A percentile compares a stretch with the other conserved stretches of the same genome.
These are phyloP conservation scores for Mus spretus DNA, from an alignment of 2,797 vertebrate species.

Conservation along the genomic window DNA sequence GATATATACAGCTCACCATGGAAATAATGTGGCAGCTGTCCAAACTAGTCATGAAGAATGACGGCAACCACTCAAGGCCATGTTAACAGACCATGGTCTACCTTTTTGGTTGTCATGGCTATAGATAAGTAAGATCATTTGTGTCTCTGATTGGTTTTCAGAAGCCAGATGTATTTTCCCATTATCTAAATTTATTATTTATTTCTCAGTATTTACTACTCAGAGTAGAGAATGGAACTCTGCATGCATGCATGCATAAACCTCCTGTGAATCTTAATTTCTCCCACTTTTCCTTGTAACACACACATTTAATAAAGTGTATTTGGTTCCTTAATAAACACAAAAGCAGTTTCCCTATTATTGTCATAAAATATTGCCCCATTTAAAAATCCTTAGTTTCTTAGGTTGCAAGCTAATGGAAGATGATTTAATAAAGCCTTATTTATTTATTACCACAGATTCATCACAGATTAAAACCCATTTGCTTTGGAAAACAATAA, in stretches of 20 bases:
- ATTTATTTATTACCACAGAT: neutral
- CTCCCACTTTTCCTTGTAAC: neutral
- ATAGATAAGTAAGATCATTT: slow-evolving; percentile 53
- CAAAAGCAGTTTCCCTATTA: neutral
- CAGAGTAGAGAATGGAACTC: neutral
- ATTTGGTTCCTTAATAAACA: slow-evolving; percentile 13
- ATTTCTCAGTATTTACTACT: neutral
- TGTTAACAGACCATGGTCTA: neutral
- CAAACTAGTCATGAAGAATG: slow-evolving; percentile 65
- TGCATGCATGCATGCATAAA: neutral
- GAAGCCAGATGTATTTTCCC: slow-evolving; percentile 3
- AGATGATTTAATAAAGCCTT: slow-evolving; percentile 52
- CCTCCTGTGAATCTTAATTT: neutral
- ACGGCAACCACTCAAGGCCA: slow-evolving; percentile 38
- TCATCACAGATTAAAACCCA: slow-evolving; percentile 23
- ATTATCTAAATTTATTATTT: slow-evolving; percentile 56
- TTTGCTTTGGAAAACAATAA: slow-evolving; percentile 48
- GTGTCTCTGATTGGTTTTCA: slow-evolving; percentile 35
- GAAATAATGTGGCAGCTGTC: slow-evolving; percentile 67
- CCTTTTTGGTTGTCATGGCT: neutral
- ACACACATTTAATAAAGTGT: neutral
- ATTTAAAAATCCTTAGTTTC: slow-evolving; percentile 29
- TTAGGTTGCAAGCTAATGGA: slow-evolving; percentile 38
- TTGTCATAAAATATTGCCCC: neutral
- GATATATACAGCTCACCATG: slow-evolving; percentile 51